phyloP scores from a whole-genome alignment of 2,113 vertebrate genomes.

The Aleadryas rufinucha region DNA sequence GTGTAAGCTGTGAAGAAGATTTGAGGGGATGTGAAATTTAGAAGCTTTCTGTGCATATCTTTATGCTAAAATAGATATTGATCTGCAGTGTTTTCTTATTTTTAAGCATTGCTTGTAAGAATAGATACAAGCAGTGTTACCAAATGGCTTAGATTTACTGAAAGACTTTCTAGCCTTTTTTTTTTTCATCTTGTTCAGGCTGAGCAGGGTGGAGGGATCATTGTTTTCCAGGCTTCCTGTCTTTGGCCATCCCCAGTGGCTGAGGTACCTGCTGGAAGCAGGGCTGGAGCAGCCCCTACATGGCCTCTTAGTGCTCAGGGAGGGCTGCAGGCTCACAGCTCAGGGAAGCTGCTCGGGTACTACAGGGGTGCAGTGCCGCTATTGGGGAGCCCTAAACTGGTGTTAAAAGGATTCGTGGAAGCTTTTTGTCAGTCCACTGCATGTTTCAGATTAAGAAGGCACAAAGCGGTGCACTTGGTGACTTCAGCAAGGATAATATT shows the following conservation, averaged over 20 bases:
- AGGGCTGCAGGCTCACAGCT: not conserved
- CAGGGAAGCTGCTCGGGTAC: accelerated
- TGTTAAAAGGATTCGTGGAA: not conserved
- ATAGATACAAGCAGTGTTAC: not conserved
- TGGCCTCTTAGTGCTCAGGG: accelerated
- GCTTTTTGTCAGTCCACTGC: not conserved
- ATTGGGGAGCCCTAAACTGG: not conserved
- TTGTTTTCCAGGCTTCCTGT: not conserved
- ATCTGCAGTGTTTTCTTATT: not conserved
- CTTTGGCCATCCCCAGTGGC: not conserved
- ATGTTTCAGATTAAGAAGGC: not conserved
- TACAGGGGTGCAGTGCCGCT: not conserved
- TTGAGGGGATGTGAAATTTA: not conserved
- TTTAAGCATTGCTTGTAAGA: not conserved
- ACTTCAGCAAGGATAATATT: not conserved
- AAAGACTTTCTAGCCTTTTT: not conserved
- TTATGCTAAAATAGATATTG: not conserved
- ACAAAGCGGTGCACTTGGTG: not conserved
- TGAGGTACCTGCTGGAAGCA: not conserved
- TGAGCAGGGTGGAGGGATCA: not conserved
- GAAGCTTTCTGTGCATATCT: not conserved
- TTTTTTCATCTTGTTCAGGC: not conserved
- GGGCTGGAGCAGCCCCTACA: not conserved
- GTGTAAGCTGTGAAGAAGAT: not conserved
- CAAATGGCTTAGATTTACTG: not conserved